These are phyloP conservation scores for Plotosus lineatus DNA, from an alignment of 2,113 vertebrate species.

Conservation along the genomic window DNA sequence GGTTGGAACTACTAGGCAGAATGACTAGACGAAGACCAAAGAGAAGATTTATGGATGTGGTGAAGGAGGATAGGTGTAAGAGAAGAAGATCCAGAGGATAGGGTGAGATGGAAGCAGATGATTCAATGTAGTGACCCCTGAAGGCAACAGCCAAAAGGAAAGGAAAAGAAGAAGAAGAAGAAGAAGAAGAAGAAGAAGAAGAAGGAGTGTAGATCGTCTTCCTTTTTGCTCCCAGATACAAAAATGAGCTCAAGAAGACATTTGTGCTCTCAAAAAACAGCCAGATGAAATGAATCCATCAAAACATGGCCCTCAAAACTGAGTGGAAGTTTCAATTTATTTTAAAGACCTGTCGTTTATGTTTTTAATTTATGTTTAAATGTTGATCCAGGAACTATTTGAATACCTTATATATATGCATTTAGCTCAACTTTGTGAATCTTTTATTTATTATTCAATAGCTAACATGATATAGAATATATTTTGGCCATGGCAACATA, in stretches of 20 bases:
- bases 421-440: neutral
- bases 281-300: neutral
- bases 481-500: too few species aligned
- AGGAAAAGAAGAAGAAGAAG: too few species aligned
- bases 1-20: too few species aligned
- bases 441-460: too few species aligned
- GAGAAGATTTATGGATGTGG: too few species aligned
- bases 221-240: neutral
- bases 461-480: too few species aligned
- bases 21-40: too few species aligned
- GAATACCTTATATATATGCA: neutral
- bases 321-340: neutral
- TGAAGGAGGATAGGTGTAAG: too few species aligned
- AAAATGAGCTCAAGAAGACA: neutral
- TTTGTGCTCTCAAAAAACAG: neutral
- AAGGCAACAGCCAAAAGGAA: too few species aligned
- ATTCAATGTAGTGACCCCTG: too few species aligned
- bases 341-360: neutral
- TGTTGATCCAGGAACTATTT: neutral
- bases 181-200: conserved; percentile 6
- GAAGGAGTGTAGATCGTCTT: neutral
- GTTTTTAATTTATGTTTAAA: neutral
- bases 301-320: neutral
- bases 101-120: too few species aligned
- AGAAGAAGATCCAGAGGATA: too few species aligned